Conservation (phyloP, 2,888 invertebrate species). For the Asteroscopus sphinx region DNA sequence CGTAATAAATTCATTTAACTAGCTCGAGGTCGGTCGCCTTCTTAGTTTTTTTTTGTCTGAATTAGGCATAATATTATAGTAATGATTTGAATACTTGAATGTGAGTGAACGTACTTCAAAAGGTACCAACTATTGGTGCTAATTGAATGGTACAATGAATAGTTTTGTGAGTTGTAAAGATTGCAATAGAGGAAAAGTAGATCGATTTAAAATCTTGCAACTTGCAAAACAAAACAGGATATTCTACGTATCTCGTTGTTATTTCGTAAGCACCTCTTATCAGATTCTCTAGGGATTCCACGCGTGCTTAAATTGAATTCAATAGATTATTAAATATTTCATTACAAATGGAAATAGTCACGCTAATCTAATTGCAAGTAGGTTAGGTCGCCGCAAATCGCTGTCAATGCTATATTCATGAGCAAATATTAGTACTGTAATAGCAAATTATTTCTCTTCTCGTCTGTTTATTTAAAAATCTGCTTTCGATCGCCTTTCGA, state of each 20-base stretch:
- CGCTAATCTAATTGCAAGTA: slow-evolving; percentile 22
- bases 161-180: slow-evolving; percentile 23
- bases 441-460: slow-evolving; percentile 23
- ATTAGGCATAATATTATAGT: slow-evolving; percentile 28
- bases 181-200: slow-evolving; percentile 29
- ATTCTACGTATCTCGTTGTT: slow-evolving; percentile 17
- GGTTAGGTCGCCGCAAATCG: slow-evolving; percentile 21
- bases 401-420: slow-evolving; percentile 28
- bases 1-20: slow-evolving; percentile 42
- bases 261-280: slow-evolving; percentile 8
- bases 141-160: slow-evolving; percentile 23
- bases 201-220: slow-evolving; percentile 20
- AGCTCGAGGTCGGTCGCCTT: slow-evolving; percentile 52
- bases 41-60: slow-evolving; percentile 31
- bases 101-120: slow-evolving; percentile 18
- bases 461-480: slow-evolving; percentile 35
- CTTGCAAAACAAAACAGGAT: slow-evolving; percentile 21
- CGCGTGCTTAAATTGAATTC: too few species aligned
- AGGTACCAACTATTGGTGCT: slow-evolving; percentile 11
- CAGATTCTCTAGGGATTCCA: too few species aligned
- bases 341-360: slow-evolving; percentile 8
- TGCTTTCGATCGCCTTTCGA: slow-evolving; percentile 48
- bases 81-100: slow-evolving; percentile 32
- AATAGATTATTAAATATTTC: too few species aligned
- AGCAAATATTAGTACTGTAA: slow-evolving; percentile 27